Base-by-base conservation (phyloP, 2,113 vertebrate genomes). In the Jacana jacana region DNA sequence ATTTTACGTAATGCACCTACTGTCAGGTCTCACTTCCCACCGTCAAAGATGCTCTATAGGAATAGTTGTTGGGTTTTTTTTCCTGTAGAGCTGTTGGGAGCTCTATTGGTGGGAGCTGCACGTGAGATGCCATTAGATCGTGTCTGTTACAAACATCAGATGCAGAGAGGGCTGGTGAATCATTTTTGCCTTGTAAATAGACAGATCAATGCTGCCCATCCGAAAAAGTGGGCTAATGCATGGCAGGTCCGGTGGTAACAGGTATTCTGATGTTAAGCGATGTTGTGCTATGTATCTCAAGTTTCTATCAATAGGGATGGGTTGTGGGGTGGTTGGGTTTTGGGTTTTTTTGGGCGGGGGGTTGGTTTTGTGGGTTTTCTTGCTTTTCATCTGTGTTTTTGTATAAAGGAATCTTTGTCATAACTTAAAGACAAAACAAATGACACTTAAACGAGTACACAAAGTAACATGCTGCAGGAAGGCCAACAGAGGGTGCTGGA, bases 401-500 rank as follows among this genome's bases (percentile, higher is more conserved):
- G 6, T n/a, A 16, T 84, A 66, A 77, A 75, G 40, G 30, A 70
- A 35, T 35, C 54, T 97, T 91, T 93, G 35, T 61, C 31, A 33
- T 35, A 61, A 37, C 51, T 81, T 25, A 13, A 16, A 19, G 18
- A 46, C 10, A 13, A 33, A 81, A 23, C 30, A 39, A 72, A 35
- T 44, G 7, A 40, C 4, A 17, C 25, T 51, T n/a, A 27, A 22
- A 23, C 58, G 25, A 33, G 18, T 35, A 37, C 27, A 24, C 22
- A 28, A 39, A 57, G 64, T 49, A 48, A 33, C 7, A 0, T 86
- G 48, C 81, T 89, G 80, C 44, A 25, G 23, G 39, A 13, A 24
- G 44, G 73, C 95, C 98, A 92, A 94, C 79, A 98, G 98, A 96
- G 97, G 97, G 97, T 86, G 93, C 96, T 92, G 79, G 54, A 97